Evolutionary conservation across 2,888 invertebrate species (phyloP).

Genomic region (Pomacea canaliculata): DNA sequence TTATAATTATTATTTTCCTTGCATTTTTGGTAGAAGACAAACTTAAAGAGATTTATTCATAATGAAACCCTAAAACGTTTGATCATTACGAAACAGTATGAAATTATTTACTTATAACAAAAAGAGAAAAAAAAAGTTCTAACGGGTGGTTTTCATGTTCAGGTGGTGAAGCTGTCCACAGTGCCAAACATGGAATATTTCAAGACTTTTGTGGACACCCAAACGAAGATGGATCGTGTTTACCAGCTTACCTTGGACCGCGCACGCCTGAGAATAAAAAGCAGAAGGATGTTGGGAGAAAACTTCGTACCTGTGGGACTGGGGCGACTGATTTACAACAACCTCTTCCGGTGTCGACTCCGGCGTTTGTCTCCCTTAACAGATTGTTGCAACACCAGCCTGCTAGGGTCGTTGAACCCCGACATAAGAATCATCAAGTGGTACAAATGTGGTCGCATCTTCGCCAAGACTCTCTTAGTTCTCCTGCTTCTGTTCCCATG

Average conservation of each 20-base stretch:
- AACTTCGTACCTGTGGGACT: slow-evolving; percentile 50
- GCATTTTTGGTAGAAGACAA: too few species aligned
- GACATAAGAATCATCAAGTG: slow-evolving; percentile 37
- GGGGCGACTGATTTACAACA: slow-evolving; percentile 45
- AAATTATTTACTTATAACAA: too few species aligned
- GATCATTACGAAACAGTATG: too few species aligned
- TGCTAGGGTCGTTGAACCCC: slow-evolving; percentile 28
- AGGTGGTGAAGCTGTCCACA: slow-evolving; percentile 27
- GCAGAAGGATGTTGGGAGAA: slow-evolving; percentile 43
- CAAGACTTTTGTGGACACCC: slow-evolving; percentile 32
- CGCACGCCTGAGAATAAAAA: slow-evolving; percentile 43
- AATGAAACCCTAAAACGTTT: too few species aligned
- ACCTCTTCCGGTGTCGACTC: slow-evolving; percentile 56
- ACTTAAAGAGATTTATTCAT: too few species aligned
- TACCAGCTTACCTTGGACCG: slow-evolving; percentile 38
- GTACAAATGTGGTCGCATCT: slow-evolving; percentile 41
- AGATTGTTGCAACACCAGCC: slow-evolving; percentile 29
- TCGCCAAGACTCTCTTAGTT: slow-evolving; percentile 36
- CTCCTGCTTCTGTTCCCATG: slow-evolving; percentile 11
- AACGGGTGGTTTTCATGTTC: not conserved
- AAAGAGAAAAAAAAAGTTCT: too few species aligned
- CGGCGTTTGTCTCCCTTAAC: slow-evolving; percentile 38
- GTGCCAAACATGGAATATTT: slow-evolving; percentile 36
- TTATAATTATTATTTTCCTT: too few species aligned
- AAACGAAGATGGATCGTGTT: slow-evolving; percentile 30